phyloP scores from a whole-genome alignment of 2,888 invertebrate species.

The Brachyopa scutellaris region DNA sequence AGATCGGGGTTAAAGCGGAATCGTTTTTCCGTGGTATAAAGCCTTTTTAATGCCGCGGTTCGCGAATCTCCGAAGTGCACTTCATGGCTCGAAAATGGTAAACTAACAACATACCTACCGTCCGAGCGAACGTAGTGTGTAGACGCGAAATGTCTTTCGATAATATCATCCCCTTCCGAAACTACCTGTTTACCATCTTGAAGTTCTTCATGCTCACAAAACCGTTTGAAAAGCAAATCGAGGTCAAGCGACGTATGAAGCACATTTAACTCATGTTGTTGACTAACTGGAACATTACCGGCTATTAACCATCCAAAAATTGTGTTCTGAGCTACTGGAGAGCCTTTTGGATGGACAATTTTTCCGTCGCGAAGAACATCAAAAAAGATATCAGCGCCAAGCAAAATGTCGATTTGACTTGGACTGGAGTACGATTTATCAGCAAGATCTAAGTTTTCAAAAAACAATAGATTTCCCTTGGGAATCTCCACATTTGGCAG shows the following conservation, averaged over 20 bases:
- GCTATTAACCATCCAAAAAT: conserved; percentile 25
- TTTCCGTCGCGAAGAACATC: conserved; percentile 9
- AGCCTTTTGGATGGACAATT: conserved; percentile 9
- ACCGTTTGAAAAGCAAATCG: background rate
- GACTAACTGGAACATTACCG: conserved; percentile 2
- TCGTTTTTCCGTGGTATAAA: background rate
- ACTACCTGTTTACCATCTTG: background rate
- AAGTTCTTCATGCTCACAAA: conserved; percentile 12
- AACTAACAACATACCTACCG: background rate
- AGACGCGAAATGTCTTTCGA: background rate
- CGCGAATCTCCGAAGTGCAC: background rate
- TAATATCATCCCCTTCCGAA: background rate
- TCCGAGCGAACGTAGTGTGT: background rate
- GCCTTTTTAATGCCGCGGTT: background rate
- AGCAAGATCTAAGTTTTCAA: conserved; percentile 12
- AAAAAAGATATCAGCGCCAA: conserved; percentile 43
- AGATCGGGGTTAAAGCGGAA: background rate
- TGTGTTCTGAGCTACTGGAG: conserved; percentile 11
- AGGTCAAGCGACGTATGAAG: background rate
- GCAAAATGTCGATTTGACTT: conserved; percentile 34
- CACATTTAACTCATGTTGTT: background rate
- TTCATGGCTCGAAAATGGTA: background rate
- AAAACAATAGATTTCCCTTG: background rate
- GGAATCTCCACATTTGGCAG: conserved; percentile 1
- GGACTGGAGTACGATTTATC: conserved; percentile 8